phyloP scores from a whole-genome alignment of 2,113 vertebrate genomes.

The Anolis sagrei region DNA sequence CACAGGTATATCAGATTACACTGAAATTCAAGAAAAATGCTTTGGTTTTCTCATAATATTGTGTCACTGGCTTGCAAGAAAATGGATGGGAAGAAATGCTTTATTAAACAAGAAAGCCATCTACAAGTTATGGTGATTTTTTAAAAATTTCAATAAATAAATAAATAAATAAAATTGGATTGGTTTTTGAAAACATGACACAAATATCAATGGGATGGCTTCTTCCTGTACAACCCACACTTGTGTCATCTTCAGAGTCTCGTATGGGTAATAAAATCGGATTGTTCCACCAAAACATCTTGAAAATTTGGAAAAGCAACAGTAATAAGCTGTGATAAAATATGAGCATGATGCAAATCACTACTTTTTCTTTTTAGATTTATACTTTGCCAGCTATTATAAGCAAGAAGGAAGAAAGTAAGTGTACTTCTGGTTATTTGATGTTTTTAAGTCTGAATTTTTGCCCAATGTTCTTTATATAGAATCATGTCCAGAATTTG shows the following conservation, averaged over 20 bases:
- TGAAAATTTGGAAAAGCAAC: neutral
- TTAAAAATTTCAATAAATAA: neutral
- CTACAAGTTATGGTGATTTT: neutral
- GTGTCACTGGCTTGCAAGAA: neutral
- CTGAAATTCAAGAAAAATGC: neutral
- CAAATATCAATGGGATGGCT: too few relatives aligned
- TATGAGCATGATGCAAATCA: neutral
- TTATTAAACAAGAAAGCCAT: neutral
- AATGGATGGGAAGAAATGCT: neutral
- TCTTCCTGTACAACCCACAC: too few relatives aligned
- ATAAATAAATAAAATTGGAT: neutral
- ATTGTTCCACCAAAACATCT: neutral
- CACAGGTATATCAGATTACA: neutral
- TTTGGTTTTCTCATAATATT: neutral
- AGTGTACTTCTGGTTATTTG: slow-evolving; percentile 69
- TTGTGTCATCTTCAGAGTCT: neutral
- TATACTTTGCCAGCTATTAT: slow-evolving; percentile 94
- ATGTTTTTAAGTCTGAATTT: neutral
- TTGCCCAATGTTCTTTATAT: neutral
- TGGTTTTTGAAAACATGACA: neutral
- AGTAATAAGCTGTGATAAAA: neutral
- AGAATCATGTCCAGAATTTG: too few relatives aligned
- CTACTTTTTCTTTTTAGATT: slow-evolving; percentile 80
- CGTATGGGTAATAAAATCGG: neutral
- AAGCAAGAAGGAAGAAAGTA: slow-evolving; percentile 98